Evolutionary conservation across 2,113 vertebrate genomes (phyloP).

Genomic region (Picathartes gymnocephalus): DNA sequence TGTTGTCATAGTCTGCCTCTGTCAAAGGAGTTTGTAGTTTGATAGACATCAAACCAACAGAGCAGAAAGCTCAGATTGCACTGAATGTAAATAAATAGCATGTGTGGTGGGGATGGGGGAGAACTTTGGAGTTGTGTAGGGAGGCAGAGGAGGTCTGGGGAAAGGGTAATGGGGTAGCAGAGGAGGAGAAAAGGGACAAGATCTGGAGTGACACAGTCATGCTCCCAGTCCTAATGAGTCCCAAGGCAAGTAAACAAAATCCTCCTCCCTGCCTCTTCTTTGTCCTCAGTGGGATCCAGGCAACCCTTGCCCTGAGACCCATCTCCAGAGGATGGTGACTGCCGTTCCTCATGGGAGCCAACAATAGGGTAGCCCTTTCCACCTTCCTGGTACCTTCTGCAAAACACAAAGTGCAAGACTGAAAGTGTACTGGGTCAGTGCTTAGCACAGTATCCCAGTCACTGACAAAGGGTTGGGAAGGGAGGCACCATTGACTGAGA

Average conservation of each 20-base stretch:
- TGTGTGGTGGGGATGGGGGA: accelerated
- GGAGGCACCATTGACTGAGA: not conserved
- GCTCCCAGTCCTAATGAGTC: not conserved
- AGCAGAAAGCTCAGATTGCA: slow-evolving; percentile 2
- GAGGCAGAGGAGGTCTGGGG: not conserved
- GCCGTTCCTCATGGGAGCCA: not conserved
- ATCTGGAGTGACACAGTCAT: not conserved
- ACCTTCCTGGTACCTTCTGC: not conserved
- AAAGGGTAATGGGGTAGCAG: not conserved
- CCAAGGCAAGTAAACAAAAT: not conserved
- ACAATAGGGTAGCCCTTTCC: not conserved
- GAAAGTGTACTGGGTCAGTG: not conserved
- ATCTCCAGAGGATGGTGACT: too few relatives aligned
- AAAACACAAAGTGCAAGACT: not conserved
- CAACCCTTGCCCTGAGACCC: not conserved
- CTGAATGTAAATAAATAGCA: not conserved
- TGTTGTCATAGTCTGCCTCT: not conserved
- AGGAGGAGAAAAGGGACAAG: not conserved
- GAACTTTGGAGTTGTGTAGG: not conserved
- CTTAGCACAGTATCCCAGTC: not conserved
- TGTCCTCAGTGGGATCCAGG: accelerated
- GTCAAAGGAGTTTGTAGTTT: not conserved
- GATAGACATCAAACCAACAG: slow-evolving; percentile 3
- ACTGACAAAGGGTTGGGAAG: not conserved
- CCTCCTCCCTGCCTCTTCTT: not conserved